phyloP scores from a whole-genome alignment of 2,797 vertebrate genomes.

The Enteromius paludinosus region DNA sequence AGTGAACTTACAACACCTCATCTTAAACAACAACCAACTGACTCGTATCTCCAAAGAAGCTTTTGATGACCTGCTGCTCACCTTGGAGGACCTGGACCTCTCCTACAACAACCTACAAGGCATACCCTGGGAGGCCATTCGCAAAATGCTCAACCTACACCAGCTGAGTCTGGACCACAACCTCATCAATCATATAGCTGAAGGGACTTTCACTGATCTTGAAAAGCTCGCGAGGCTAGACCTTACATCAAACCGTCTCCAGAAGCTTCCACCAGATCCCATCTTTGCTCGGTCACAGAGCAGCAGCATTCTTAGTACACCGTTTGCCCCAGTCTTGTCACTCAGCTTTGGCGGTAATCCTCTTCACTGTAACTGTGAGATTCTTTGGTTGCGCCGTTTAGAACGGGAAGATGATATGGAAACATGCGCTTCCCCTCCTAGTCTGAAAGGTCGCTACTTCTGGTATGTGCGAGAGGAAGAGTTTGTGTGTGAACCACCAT shows the following conservation, averaged over 20 bases:
- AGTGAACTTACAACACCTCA: conserved; percentile 95
- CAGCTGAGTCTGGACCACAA: conserved; percentile 98
- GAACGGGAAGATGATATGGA: conserved; percentile 96
- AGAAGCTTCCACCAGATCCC: conserved; percentile 96
- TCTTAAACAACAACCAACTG: conserved; percentile 97
- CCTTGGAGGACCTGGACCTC: conserved; percentile 94
- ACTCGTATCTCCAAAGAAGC: conserved; percentile 84
- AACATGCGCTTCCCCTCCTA: conserved; percentile 93
- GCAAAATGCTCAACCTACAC: conserved; percentile 95
- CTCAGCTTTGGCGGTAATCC: conserved; percentile 97
- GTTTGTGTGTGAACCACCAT: conserved; percentile 94
- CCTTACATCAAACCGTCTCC: conserved; percentile 94
- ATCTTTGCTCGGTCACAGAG: conserved; percentile 93
- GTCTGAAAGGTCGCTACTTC: conserved; percentile 94
- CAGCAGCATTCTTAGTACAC: conserved; percentile 82
- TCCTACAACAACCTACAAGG: conserved; percentile 95
- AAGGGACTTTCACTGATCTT: conserved; percentile 94
- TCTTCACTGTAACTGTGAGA: conserved; percentile 95
- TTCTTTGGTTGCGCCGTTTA: conserved; percentile 92
- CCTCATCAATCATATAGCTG: conserved; percentile 88
- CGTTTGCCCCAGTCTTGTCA: conserved; percentile 87
- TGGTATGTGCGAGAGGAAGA: conserved; percentile 96
- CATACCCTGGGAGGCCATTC: conserved; percentile 94
- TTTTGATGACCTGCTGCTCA: conserved; percentile 91
- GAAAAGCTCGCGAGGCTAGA: conserved; percentile 95